Base-by-base conservation (phyloP, 64 coral and sea anemone genomes). In the Montipora capricornis region DNA sequence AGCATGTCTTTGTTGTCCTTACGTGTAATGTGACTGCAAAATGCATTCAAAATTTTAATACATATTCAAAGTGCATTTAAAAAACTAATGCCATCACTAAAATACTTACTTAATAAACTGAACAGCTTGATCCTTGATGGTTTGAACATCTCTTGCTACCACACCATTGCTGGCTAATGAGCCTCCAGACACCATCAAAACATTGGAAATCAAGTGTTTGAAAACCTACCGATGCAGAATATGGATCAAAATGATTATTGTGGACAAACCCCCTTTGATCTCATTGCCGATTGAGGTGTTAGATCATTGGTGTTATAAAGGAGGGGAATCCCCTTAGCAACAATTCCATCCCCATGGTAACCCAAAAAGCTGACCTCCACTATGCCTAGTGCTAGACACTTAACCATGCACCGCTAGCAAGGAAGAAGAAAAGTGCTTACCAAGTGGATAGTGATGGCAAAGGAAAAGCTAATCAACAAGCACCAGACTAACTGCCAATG, bases 81-180 rank as follows among this genome's bases (percentile, higher is more conserved):
- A 55, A 67, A 67, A 67, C 62, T 4, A 67, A 4, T 67, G 4
- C 62, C 62, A 67, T 13, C 62, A 37, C 37, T 5, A 47, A 1
- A 49, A 11, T 22, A 49, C 81, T 92, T 67, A 97, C 96, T 84
- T 94, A 49, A 89, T 55, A 89, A 95, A 97, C 6, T 91, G 78
- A 20, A 97, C 58, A 73, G 96, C 90, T 19, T 94, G 81, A 68
- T 97, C 95, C 74, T 97, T 97, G 44, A 94, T 88, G 44, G 75
- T 89, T 26, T 92, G 83, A 20, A 94, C 44, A 74, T 94, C 78
- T 94, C 75, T 91, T 22, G 83, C 47, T 51, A 97, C 16, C 4
- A 80, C 37, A 26, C 87, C 88, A 73, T 76, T 84, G 49, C 88
- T 87, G 45, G 95, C 48, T n/a, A 80, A 46, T 49, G 92, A 47